These are phyloP conservation scores for Fopius arisanus DNA, from an alignment of 1,140 invertebrate species.

Conservation along the genomic window DNA sequence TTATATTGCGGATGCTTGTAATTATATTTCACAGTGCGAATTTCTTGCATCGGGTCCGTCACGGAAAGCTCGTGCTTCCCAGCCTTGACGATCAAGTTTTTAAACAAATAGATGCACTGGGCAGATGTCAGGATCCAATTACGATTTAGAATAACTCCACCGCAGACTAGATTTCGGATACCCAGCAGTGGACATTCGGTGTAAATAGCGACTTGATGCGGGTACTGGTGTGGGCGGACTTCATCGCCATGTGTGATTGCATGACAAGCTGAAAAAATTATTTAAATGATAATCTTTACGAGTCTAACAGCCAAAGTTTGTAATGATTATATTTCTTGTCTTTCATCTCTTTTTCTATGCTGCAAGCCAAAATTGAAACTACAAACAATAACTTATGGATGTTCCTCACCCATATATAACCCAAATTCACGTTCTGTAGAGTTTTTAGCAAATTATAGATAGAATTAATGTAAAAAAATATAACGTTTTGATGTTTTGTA, in stretches of 20 bases:
- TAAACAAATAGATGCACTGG: slow-evolving; percentile 57
- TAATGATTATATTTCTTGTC: too few relatives aligned
- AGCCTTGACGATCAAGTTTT: slow-evolving; percentile 43
- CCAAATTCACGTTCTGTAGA: too few relatives aligned
- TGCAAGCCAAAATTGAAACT: too few relatives aligned
- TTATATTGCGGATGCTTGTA: slow-evolving; percentile 58
- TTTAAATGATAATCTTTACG: background rate
- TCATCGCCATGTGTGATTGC: slow-evolving; percentile 27
- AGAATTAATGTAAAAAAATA: too few relatives aligned
- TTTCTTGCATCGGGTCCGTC: slow-evolving; percentile 55
- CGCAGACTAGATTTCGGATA: slow-evolving; percentile 56
- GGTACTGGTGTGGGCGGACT: slow-evolving; percentile 49
- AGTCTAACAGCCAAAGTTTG: too few relatives aligned
- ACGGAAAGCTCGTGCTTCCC: slow-evolving; percentile 52
- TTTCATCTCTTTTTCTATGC: too few relatives aligned
- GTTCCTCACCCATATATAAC: too few relatives aligned
- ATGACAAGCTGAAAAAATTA: background rate
- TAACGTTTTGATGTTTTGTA: too few relatives aligned
- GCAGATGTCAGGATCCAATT: slow-evolving; percentile 64
- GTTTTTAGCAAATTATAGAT: too few relatives aligned
- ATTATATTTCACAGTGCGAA: slow-evolving; percentile 51
- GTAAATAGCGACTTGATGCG: slow-evolving; percentile 50
- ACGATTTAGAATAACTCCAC: slow-evolving; percentile 62
- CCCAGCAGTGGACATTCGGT: slow-evolving; percentile 31
- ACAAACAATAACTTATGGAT: too few relatives aligned